Evolutionary conservation across 2,888 invertebrate genomes (phyloP), one percentile per base, ranked within the genome.

Genomic region (Steinernema hermaphroditum): DNA sequence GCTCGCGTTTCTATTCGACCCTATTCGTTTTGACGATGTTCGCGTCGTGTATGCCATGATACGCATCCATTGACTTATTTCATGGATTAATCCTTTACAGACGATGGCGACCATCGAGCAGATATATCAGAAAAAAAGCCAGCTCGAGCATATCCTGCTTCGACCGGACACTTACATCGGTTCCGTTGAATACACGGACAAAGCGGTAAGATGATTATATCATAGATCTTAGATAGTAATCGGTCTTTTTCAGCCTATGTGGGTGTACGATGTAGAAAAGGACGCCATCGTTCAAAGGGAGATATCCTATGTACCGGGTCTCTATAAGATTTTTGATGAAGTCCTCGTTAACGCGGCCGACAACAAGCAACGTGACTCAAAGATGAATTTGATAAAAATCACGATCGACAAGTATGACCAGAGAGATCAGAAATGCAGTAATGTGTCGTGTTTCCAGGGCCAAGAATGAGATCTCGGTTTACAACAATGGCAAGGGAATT

Each of bases 251-350:
- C 93, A 96, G 88, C 87, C 89, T 1, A 96, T 96, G 95, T 98
- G 97, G 97, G 90, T 97, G 0, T 94, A 91, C 86, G 93, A 95
- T 84, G 90, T 90, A 57, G 92, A 92, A 54, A 79, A 83, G 34
- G 88, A 90, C 83, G 89, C 87, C 88, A 94, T 99, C 92, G 90
- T 93, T 0, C 92, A 93, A 86, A 90, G 90, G 77, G 93, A 95
- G 85, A 91, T 98, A 69, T 92, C 92, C 57, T 99, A 91, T 89
- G 97, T 98, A 68, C 98, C 98, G 79, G 98, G 93, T 71, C 90
- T 98, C 57, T 99, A 96, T 89, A 99, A 99, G 90, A 98, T 99
- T 85, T 99, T 93, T 89, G 98, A 99, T 88, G 98, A 99, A 91
- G 98, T 99, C 83, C 90, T 83, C 62, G 98, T 99, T 0, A 99